Conservation (phyloP, 2,888 invertebrate genomes). For the Priocnemis perturbator region DNA sequence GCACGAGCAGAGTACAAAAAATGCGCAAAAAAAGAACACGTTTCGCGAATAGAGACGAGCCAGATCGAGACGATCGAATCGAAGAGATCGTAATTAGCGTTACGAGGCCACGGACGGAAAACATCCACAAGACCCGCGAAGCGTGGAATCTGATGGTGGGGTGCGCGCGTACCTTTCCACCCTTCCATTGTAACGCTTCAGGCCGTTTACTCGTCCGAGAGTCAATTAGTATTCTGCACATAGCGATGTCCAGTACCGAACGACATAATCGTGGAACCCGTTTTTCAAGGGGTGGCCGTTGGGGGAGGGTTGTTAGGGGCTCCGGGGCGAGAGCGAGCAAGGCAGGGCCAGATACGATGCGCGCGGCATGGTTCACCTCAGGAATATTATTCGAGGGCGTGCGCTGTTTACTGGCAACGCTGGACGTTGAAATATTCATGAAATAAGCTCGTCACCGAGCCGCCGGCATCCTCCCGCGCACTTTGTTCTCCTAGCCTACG, state of each 20-base stretch:
- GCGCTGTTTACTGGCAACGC: conserved; percentile 70
- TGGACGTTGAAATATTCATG: conserved; percentile 73
- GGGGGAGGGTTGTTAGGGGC: neutral
- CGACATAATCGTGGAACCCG: conserved; percentile 36
- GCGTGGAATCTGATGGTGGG: too few species aligned
- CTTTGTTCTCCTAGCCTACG: conserved; percentile 23
- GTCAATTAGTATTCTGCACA: conserved; percentile 69
- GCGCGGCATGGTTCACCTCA: conserved; percentile 42
- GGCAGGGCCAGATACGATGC: conserved; percentile 19
- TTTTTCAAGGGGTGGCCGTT: conserved; percentile 37
- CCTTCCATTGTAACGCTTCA: neutral
- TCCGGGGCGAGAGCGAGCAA: neutral
- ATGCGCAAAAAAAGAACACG: too few species aligned
- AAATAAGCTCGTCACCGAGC: conserved; percentile 62
- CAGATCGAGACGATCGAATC: too few species aligned
- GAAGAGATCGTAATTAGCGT: too few species aligned
- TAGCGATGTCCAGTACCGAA: conserved; percentile 40
- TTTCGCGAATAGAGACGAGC: too few species aligned
- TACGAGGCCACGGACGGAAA: too few species aligned
- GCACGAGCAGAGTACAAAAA: too few species aligned
- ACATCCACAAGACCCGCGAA: too few species aligned
- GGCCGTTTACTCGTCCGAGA: conserved; percentile 53
- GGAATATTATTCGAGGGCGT: conserved; percentile 67
- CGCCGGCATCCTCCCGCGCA: too few species aligned
- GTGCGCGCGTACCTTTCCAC: too few species aligned